Evolutionary conservation across 2,113 vertebrate genomes (phyloP), one percentile per base, ranked within the genome.

Genomic region (Sphaerodactylus townsendi): DNA sequence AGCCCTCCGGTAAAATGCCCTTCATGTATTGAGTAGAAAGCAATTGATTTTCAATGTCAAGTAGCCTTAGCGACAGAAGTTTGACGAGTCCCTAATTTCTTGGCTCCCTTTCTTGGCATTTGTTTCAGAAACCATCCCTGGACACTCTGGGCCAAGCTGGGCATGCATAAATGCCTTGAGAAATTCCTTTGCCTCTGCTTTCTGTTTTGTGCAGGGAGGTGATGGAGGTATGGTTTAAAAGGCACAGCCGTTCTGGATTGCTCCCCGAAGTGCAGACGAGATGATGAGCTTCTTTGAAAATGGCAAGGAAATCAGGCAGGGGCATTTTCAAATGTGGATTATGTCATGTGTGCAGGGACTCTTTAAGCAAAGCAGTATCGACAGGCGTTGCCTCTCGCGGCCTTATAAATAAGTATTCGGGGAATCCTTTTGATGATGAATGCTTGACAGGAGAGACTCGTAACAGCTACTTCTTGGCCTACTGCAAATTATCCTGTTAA

Each of bases 401-500:
- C 78, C 75, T 85, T 92, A 92, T 88, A 89, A 90, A 89, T 86
- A 92, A 89, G 92, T 79, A 93, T 93, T 90, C 86, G 89, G 92
- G 89, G 90, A 90, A 77, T 93, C 87, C 90, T 93, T 90, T 87
- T 76, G 50, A 89, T 88, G 90, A 93, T 90, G 87, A 89, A 90
- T 21, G 93, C 86, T 90, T 90, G 93, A 93, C 92, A 91, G 81
- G 62, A 72, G 79, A 81, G 76, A 48, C 69, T 56, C 79, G 53
- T 86, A 85, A 89, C 86, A 94, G 90, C 87, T 90, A 87, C 82
- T 93, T 88, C 86, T 92, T 91, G 87, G 86, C 89, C 86, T 89
- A 88, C 25, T 92, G 85, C 90, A 88, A 82, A 93, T 93, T 92
- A 92, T 95, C 93, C 91, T 91, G 78, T 88, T 91, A 83, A 91